A percentile compares a stretch with the other conserved stretches of the same genome.
phyloP scores from a whole-genome alignment of 2,797 vertebrate genomes.

The Steatocranus sp. region DNA sequence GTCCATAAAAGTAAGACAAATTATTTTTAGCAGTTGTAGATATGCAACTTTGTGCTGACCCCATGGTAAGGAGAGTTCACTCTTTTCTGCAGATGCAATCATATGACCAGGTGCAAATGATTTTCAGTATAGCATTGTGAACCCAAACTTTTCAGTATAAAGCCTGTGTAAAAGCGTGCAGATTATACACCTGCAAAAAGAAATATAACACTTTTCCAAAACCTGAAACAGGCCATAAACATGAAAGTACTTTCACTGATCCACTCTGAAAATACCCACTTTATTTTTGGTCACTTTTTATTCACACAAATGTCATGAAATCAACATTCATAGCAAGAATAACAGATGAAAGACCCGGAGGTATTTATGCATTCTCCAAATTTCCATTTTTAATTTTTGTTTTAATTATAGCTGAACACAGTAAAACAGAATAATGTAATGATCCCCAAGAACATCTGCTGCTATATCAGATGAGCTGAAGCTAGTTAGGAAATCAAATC shows the following conservation, averaged over 20 bases:
- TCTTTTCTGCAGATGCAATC: not conserved
- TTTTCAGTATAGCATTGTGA: not conserved
- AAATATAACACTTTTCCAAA: not conserved
- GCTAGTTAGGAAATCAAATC: not conserved
- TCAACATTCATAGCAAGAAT: not conserved
- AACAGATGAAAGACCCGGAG: not conserved
- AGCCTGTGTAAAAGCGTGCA: not conserved
- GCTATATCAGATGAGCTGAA: not conserved
- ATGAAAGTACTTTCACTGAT: not conserved
- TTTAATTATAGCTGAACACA: not conserved
- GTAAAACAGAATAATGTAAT: not conserved
- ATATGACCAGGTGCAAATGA: not conserved
- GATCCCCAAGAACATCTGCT: not conserved
- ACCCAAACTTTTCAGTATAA: not conserved
- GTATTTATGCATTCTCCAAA: not conserved
- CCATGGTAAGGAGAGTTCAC: not conserved
- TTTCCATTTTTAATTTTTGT: not conserved
- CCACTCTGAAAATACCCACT: not conserved
- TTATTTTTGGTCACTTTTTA: not conserved
- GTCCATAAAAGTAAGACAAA: not conserved
- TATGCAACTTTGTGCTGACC: not conserved
- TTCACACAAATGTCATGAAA: not conserved
- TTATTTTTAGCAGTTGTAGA: not conserved
- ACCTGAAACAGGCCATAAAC: not conserved
- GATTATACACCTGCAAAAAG: not conserved